phyloP scores from a whole-genome alignment of 2,888 invertebrate species.

The Strigamia transsilvanica region DNA sequence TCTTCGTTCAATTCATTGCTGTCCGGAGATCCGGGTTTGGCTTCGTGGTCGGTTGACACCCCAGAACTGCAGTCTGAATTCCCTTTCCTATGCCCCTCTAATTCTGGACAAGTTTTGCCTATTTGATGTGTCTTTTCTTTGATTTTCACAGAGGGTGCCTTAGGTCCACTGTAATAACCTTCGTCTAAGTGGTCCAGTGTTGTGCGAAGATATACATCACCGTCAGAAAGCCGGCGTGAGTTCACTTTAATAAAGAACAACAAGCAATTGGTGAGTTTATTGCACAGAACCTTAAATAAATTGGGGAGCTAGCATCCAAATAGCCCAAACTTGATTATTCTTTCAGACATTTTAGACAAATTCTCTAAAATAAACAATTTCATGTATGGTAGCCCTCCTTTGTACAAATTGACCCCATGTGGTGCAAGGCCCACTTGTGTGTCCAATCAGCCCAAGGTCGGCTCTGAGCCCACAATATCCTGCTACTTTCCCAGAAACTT shows the following conservation, averaged over 20 bases:
- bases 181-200: slow-evolving; percentile 18
- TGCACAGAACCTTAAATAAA: too few relatives aligned
- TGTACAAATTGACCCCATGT: too few relatives aligned
- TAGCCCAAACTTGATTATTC: too few relatives aligned
- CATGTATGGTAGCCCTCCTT: too few relatives aligned
- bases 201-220: slow-evolving; percentile 1
- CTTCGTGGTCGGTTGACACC: slow-evolving; percentile 13
- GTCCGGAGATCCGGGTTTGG: slow-evolving; percentile 12
- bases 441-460: too few relatives aligned
- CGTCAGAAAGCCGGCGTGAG: neutral
- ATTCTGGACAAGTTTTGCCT: neutral
- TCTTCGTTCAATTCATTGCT: slow-evolving; percentile 27
- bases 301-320: too few relatives aligned
- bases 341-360: too few relatives aligned
- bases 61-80: slow-evolving; percentile 21
- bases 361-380: too few relatives aligned
- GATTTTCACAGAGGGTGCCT: neutral
- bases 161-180: slow-evolving; percentile 40
- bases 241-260: slow-evolving; percentile 1
- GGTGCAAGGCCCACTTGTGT: too few relatives aligned
- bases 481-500: too few relatives aligned
- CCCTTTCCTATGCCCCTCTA: neutral
- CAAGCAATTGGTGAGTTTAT: too few relatives aligned
- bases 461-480: too few relatives aligned
- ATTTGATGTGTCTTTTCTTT: neutral